Evolutionary conservation across 2,888 invertebrate species (phyloP), one percentile per base, ranked within the genome.

Genomic region (Meliscaeva auricollis): DNA sequence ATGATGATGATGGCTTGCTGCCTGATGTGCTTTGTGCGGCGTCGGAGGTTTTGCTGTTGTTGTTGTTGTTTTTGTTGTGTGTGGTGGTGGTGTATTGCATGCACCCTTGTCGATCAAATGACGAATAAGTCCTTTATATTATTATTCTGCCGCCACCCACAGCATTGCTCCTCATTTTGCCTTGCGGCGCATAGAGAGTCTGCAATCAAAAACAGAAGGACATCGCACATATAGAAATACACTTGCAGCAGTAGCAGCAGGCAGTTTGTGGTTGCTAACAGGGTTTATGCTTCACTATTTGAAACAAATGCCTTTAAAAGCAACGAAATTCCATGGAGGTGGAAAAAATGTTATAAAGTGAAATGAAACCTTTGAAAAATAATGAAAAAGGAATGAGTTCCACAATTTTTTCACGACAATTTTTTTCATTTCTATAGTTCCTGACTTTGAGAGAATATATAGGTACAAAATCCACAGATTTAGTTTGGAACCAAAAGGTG

Each of bases 21-120:
- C 11, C 20, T 48, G 9, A 5, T 30, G 38, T 70, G 56, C 48
- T 82, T 70, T 75, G 69, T 64, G 69, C 26, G 52, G 52, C 26
- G 52, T 32, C n/a, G 44, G 69, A 54, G 74, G 66, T 64, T 72
- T 52, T 46, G 3, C 13, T 38, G 35, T n/a, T n/a, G n/a, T n/a
- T n/a, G n/a, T n/a, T 73, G 82, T 11, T 52, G 70, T 72, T 74
- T 35, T 38, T 38, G 38, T 26, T 26, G 26, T 26, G 26, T 26
- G 38, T 38, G 38, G 7, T 9, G 13, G 8, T 38, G 38, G 13
- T 62, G 52, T 32, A 75, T 75, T 73, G 77, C 69, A 85, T 85
- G 80, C 85, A 80, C 85, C 81, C 81, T 85, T 85, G 85, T 85
- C 85, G 85, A 85, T 76, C 81, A 85, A 81, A 81, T 85, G 85